Percentiles rank a stretch among this genome's conserved stretches.
These are phyloP conservation scores for Chlorodrepanis virens DNA, from an alignment of 2,113 vertebrate genomes.

Conservation along the genomic window DNA sequence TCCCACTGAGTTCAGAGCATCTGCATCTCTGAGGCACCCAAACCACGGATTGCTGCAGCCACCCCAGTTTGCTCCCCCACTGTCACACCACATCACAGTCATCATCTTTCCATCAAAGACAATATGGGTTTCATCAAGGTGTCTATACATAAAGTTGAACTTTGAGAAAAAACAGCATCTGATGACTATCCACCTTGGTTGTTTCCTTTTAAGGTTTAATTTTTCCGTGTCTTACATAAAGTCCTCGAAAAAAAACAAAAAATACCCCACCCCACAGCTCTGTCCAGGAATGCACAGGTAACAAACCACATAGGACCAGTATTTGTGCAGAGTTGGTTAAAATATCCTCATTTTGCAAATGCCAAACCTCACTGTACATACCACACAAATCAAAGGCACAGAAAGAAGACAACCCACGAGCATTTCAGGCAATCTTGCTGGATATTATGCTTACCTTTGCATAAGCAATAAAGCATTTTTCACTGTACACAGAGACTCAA, in stretches of 20 bases:
- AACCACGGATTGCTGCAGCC: not conserved
- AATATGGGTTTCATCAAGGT: not conserved
- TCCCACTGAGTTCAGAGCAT: not conserved
- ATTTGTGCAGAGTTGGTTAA: not conserved
- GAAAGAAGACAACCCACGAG: not conserved
- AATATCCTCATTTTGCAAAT: constrained; percentile 1
- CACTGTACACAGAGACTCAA: not conserved
- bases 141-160: not conserved
- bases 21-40: not conserved
- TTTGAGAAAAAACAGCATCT: not conserved
- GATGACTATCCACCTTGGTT: not conserved
- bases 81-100: not conserved
- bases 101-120: not conserved
- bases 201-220: not conserved
- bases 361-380: not conserved
- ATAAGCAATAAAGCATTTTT: not conserved
- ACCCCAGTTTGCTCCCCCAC: not conserved
- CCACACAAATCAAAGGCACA: not conserved
- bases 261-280: not conserved
- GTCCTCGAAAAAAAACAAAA: not conserved
- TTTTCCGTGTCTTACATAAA: not conserved
- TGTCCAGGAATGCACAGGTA: not conserved
- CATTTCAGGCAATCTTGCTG: not conserved
- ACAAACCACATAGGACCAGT: not conserved
- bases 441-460: not conserved